These are phyloP conservation scores for Chirona hameri DNA, from an alignment of 2,888 invertebrate species.

Conservation along the genomic window DNA sequence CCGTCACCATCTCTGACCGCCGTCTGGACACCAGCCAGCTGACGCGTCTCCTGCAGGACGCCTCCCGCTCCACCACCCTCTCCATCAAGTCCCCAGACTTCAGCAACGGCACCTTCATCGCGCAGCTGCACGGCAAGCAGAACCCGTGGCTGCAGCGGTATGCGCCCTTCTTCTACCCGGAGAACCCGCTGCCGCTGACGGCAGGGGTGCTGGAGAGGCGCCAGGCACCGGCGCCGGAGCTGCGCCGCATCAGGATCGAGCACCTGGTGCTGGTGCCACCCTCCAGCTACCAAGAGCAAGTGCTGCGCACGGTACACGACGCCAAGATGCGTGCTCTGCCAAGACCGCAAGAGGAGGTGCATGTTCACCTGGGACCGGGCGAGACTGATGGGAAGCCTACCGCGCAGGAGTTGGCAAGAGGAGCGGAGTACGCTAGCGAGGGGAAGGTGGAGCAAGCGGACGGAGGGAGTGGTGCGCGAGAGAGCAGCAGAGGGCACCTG, in stretches of 20 bases:
- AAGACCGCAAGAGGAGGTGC: background rate
- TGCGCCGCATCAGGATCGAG: background rate
- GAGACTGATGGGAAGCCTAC: too few species aligned
- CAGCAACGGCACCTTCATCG: background rate
- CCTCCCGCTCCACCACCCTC: background rate
- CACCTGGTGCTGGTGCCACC: conserved; percentile 1
- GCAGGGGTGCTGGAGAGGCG: background rate
- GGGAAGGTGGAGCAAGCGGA: too few species aligned
- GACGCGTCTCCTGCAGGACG: background rate
- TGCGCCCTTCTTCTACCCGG: conserved; percentile 2
- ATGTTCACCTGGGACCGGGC: background rate
- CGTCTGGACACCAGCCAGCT: background rate
- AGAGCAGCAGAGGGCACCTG: too few species aligned
- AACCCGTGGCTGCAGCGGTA: conserved; percentile 29
- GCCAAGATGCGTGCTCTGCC: conserved; percentile 12
- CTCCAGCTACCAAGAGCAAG: background rate
- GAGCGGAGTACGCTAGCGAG: too few species aligned
- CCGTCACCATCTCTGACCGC: background rate
- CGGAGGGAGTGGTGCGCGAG: too few species aligned
- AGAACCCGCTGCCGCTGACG: conserved; percentile 2
- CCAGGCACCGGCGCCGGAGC: background rate
- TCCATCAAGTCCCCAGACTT: background rate
- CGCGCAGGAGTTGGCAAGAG: too few species aligned
- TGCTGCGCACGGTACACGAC: background rate
- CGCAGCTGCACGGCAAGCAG: background rate